These are phyloP conservation scores for Salarias fasciatus DNA, from an alignment of 2,797 vertebrate genomes.

Conservation along the genomic window DNA sequence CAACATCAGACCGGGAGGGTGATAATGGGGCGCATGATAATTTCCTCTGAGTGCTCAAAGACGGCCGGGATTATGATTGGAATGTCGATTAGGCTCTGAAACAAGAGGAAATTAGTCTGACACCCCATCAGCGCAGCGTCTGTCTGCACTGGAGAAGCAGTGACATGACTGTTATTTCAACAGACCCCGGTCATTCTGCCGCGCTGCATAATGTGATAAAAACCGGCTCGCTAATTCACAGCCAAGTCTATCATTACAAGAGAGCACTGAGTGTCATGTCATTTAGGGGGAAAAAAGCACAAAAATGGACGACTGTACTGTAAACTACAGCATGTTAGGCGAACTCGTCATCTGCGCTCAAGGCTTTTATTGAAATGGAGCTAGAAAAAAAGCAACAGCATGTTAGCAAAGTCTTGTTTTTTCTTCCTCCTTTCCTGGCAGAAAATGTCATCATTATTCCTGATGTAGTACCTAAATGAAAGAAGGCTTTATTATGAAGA, in stretches of 20 bases:
- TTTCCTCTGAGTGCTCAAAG: constrained; percentile 71
- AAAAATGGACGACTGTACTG: constrained; percentile 11
- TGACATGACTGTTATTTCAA: constrained; percentile 71
- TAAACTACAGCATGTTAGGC: constrained; percentile 1
- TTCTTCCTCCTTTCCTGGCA: constrained; percentile 1
- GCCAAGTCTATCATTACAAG: constrained; percentile 46
- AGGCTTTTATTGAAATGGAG: constrained; percentile 9
- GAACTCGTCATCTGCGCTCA: not conserved
- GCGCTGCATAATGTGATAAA: constrained; percentile 61
- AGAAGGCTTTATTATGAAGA: constrained; percentile 10
- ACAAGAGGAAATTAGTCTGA: constrained; percentile 74
- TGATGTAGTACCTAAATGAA: constrained; percentile 23
- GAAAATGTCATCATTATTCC: constrained; percentile 26
- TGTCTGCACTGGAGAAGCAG: constrained; percentile 72
- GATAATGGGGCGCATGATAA: constrained; percentile 66
- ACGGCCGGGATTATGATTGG: constrained; percentile 65
- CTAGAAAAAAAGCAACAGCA: not conserved
- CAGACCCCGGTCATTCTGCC: constrained; percentile 65
- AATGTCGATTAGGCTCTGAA: constrained; percentile 77
- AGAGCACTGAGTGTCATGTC: constrained; percentile 16
- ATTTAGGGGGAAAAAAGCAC: constrained; percentile 15
- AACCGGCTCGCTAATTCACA: constrained; percentile 46
- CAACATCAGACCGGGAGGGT: constrained; percentile 50
- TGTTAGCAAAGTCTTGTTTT: constrained; percentile 1
- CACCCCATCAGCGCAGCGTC: constrained; percentile 69